A percentile compares a stretch with the other conserved stretches of the same genome.
Conservation (phyloP, 2,888 invertebrate genomes). For the Dyspetes luteomarginatus region DNA sequence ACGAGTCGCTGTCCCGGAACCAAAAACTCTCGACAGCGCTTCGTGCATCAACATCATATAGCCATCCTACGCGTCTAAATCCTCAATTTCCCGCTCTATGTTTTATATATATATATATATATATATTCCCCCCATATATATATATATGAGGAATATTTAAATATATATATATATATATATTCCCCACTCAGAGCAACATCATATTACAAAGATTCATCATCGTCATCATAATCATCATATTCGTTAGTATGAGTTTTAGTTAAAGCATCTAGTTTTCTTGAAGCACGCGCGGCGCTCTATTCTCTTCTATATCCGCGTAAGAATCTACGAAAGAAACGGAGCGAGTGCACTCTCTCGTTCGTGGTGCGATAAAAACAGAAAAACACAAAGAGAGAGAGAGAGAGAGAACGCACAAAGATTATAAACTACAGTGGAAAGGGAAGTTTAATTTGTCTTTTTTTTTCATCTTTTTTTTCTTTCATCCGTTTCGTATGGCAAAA, state of each 20-base stretch:
- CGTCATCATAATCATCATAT: slow-evolving; percentile 64
- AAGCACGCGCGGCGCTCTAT: slow-evolving; percentile 42
- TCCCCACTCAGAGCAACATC: no score
- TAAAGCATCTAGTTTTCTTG: background rate
- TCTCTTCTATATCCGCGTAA: slow-evolving; percentile 53
- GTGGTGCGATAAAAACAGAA: background rate
- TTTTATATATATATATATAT: no score
- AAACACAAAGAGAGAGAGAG: background rate
- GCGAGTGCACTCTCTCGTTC: slow-evolving; percentile 25
- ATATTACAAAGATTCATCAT: slow-evolving; percentile 64
- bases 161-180: no score
- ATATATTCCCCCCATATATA: no score
- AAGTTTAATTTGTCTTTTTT: slow-evolving; percentile 42
- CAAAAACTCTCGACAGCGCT: slow-evolving; percentile 26
- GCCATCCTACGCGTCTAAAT: no score
- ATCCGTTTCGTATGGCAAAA: slow-evolving; percentile 60
- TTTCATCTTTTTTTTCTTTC: slow-evolving; percentile 40
- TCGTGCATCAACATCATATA: no score
- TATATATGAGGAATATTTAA: no score
- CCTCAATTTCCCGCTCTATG: no score
- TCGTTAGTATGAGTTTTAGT: slow-evolving; percentile 58
- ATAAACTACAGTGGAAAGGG: background rate
- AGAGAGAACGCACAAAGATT: background rate
- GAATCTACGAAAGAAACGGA: slow-evolving; percentile 59
- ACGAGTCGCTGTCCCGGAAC: slow-evolving; percentile 65